A percentile compares a stretch with the other conserved stretches of the same genome.
Conservation (phyloP, 2,113 vertebrate species). For the Polypterus bichir region DNA sequence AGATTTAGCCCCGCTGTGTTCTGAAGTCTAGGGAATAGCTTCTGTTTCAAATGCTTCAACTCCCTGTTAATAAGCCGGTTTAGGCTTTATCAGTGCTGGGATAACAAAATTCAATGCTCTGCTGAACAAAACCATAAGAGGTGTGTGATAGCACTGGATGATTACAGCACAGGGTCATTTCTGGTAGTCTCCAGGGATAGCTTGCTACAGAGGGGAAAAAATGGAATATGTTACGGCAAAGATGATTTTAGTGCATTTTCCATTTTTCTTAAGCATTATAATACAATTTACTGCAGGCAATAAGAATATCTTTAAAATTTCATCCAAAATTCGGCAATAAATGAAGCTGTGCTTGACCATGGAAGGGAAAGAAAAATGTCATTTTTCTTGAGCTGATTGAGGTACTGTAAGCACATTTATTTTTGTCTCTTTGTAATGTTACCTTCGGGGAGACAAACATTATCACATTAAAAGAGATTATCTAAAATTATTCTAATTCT, state of each 20-base stretch:
- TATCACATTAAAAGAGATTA: no score
- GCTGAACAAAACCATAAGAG: conserved; percentile 6
- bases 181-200: conserved; percentile 6
- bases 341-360: no score
- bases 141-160: conserved; percentile 8
- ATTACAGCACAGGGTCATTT: conserved; percentile 10
- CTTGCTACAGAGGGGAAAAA: conserved; percentile 9
- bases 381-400: no score
- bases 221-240: conserved; percentile 11
- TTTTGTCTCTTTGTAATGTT: no score
- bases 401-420: no score
- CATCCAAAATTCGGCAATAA: no score
- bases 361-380: no score
- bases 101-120: conserved; percentile 9
- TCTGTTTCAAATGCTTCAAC: conserved; percentile 5
- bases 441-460: no score
- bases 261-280: background rate
- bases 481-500: no score
- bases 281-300: no score
- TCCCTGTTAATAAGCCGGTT: conserved; percentile 7
- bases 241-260: conserved; percentile 9
- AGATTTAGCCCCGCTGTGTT: background rate
- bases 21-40: conserved; percentile 4
- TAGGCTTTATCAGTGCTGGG: conserved; percentile 3
- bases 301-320: no score